Evolutionary conservation across 1,140 invertebrate genomes (phyloP).

Genomic region (Agraylea sexmaculata): DNA sequence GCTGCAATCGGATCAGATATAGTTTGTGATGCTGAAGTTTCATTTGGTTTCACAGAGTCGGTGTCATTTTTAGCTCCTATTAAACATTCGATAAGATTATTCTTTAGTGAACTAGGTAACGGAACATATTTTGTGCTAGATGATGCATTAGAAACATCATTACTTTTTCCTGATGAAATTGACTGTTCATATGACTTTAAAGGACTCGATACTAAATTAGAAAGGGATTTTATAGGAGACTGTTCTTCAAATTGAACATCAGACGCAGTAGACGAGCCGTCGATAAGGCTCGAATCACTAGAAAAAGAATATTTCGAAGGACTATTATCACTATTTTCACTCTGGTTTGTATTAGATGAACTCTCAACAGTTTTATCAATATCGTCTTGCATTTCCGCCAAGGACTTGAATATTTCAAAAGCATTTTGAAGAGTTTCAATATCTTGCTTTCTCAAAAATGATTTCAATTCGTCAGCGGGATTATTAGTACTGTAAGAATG

Average conservation of each 20-base stretch:
- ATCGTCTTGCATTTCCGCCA: slow-evolving; percentile 32
- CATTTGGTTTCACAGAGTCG: neutral
- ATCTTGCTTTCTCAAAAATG: slow-evolving; percentile 39
- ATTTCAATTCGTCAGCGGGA: slow-evolving; percentile 24
- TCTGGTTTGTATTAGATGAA: slow-evolving; percentile 23
- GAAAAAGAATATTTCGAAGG: slow-evolving; percentile 28
- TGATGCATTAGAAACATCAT: slow-evolving; percentile 6
- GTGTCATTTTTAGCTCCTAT: slow-evolving; percentile 8
- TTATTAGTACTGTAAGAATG: slow-evolving; percentile 6
- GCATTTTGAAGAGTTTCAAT: slow-evolving; percentile 44
- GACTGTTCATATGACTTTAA: slow-evolving; percentile 29
- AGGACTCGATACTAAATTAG: slow-evolving; percentile 47
- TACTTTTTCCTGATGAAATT: slow-evolving; percentile 10
- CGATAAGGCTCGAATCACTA: slow-evolving; percentile 30
- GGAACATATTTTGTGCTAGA: slow-evolving; percentile 17
- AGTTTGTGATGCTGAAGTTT: slow-evolving; percentile 1
- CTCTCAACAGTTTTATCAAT: slow-evolving; percentile 21
- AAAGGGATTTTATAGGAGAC: slow-evolving; percentile 48
- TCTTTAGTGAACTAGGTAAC: slow-evolving; percentile 20
- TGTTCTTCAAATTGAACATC: slow-evolving; percentile 39
- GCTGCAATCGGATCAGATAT: slow-evolving; percentile 33
- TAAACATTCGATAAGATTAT: slow-evolving; percentile 19
- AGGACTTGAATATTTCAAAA: slow-evolving; percentile 35
- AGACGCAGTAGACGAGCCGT: slow-evolving; percentile 33
- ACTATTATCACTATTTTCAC: slow-evolving; percentile 26